Evolutionary conservation across 2,113 vertebrate species (phyloP).

Genomic region (Rousettus leschenaultii): DNA sequence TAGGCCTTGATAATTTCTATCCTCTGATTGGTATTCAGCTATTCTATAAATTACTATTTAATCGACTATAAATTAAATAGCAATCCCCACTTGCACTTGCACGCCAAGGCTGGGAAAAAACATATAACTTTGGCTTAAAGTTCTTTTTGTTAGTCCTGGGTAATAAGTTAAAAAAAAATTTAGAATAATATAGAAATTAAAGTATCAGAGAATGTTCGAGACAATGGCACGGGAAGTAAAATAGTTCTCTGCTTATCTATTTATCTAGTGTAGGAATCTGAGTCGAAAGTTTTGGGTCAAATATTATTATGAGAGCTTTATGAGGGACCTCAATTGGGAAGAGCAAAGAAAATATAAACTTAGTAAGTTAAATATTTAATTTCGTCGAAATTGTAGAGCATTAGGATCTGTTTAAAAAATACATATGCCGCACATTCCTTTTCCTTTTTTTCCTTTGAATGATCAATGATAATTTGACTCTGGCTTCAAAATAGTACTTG

Average conservation of each 20-base stretch:
- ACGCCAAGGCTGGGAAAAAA: background rate
- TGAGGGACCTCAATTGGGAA: background rate
- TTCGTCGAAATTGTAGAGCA: background rate
- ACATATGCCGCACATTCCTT: background rate
- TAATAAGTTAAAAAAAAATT: background rate
- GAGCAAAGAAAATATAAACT: background rate
- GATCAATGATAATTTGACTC: conserved; percentile 12
- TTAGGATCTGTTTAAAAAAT: background rate
- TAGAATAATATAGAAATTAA: background rate
- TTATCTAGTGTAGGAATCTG: background rate
- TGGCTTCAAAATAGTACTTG: conserved; percentile 37
- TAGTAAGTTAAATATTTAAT: background rate
- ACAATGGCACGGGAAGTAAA: background rate
- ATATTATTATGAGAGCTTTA: background rate
- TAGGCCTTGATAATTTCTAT: background rate
- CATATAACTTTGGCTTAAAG: background rate
- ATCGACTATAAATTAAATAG: background rate
- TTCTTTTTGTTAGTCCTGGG: background rate
- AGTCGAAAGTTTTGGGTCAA: background rate
- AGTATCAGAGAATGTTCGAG: background rate
- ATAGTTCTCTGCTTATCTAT: background rate
- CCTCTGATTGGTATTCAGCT: background rate
- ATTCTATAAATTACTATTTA: background rate
- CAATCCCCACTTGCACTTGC: background rate
- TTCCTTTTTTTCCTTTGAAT: background rate